phyloP scores from a whole-genome alignment of 1,140 invertebrate species.

The Zaprionus capensis region DNA sequence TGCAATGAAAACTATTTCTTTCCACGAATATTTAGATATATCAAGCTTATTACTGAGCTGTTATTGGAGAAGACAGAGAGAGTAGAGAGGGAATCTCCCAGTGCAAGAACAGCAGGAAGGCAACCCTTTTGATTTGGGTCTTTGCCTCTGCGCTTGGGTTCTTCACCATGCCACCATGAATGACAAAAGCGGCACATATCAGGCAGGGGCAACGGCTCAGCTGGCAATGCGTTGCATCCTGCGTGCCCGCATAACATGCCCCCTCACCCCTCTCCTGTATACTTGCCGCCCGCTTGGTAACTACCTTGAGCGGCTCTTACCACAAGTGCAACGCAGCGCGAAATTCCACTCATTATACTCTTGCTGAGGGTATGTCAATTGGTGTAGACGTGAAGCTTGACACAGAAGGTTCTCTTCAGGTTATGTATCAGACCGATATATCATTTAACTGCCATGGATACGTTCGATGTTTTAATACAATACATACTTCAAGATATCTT shows the following conservation, averaged over 20 bases:
- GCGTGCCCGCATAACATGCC: constrained; percentile 27
- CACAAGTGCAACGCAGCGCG: constrained; percentile 77
- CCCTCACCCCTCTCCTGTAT: constrained; percentile 19
- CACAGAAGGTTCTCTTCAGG: no score
- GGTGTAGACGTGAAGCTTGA: neutral
- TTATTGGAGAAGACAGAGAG: neutral
- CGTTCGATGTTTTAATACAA: no score
- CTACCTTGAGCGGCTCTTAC: constrained; percentile 17
- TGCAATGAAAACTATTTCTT: constrained; percentile 68
- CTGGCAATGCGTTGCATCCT: constrained; percentile 38
- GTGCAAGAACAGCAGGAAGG: neutral
- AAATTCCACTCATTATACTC: constrained; percentile 71
- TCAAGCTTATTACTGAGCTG: constrained; percentile 79
- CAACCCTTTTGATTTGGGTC: constrained; percentile 48
- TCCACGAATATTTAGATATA: constrained; percentile 51
- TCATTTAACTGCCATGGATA: no score
- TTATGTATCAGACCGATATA: no score
- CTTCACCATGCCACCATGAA: constrained; percentile 32
- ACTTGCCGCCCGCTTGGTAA: constrained; percentile 18
- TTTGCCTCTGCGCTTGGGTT: constrained; percentile 12
- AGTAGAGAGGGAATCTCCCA: constrained; percentile 9
- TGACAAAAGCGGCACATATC: constrained; percentile 44
- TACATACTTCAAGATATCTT: no score
- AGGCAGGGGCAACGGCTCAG: constrained; percentile 22
- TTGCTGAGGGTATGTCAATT: neutral